Evolutionary conservation across 2,888 invertebrate species (phyloP), one percentile per base, ranked within the genome.

Genomic region (Molorchus minor): DNA sequence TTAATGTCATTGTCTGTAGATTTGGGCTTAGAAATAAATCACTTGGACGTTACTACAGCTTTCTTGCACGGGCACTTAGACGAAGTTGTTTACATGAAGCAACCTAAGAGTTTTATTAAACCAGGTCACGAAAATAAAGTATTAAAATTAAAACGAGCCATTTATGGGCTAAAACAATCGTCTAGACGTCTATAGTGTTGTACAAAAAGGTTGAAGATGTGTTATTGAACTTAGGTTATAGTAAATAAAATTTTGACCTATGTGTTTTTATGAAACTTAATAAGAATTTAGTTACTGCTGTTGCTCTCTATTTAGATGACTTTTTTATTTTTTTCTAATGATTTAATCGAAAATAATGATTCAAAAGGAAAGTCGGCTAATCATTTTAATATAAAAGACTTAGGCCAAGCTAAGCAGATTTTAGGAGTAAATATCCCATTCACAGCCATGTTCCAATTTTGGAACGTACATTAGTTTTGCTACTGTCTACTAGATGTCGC

Each of bases 131-230:
- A 54, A 16, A 13, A 47, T 13, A 43, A 49, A 44, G 55, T 55
- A 10, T 55, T 44, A 19, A 4, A 7, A 16, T 43, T 59, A 16
- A 55, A 51, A 29, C 55, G 55, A 21, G 35, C 55, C 1, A 20
- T 59, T 1, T 59, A 59, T 49, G n/a, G n/a, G n/a, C n/a, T n/a
- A n/a, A n/a, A n/a, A n/a, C n/a, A n/a, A n/a, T n/a, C n/a, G n/a
- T n/a, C 45, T 2, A 49, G 59, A n/a, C n/a, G n/a, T n/a, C n/a
- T n/a, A n/a, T n/a, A 8, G 43, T 16, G 7, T 59, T 54, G 59
- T 36, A 59, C 15, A 21, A 10, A 8, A 55, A 12, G 10, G 15
- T 54, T n/a, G 15, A 20, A n/a, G 17, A 36, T 15, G 29, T 10
- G 8, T 43, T 59, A 12, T 4, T 19, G 8, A 2, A 35, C 3